phyloP scores from a whole-genome alignment of 2,888 invertebrate genomes.

The Morpho helenor region DNA sequence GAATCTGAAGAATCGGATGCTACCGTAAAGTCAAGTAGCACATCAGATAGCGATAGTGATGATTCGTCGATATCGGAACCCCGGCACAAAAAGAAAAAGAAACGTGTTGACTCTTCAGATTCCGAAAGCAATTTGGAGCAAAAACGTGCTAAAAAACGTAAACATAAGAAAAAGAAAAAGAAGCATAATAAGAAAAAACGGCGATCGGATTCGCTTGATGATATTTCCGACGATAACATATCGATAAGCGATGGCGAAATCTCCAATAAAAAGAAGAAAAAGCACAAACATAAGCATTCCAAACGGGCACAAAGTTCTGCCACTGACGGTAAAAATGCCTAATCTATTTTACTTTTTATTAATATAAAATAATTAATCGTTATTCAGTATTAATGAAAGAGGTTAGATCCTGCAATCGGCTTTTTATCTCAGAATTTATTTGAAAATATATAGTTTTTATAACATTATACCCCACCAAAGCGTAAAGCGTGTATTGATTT shows the following conservation, averaged over 20 bases:
- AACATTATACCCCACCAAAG: no score
- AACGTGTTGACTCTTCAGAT: conserved; percentile 63
- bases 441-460: no score
- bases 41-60: conserved; percentile 65
- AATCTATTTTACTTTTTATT: neutral
- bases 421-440: no score
- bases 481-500: no score
- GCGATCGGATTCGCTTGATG: conserved; percentile 50
- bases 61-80: conserved; percentile 59
- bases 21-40: conserved; percentile 58
- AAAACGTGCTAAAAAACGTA: conserved; percentile 65
- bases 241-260: conserved; percentile 64
- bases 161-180: conserved; percentile 76
- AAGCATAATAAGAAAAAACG: conserved; percentile 70
- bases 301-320: conserved; percentile 50
- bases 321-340: conserved; percentile 46
- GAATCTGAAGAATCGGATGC: conserved; percentile 63
- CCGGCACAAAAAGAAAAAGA: conserved; percentile 68
- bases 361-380: no score
- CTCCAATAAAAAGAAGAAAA: conserved; percentile 62
- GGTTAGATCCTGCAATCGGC: no score
- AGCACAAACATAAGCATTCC: conserved; percentile 63
- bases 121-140: conserved; percentile 66
- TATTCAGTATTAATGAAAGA: no score
- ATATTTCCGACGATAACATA: conserved; percentile 47